Base-by-base conservation (phyloP, 2,113 vertebrate genomes). In the Nymphicus hollandicus region DNA sequence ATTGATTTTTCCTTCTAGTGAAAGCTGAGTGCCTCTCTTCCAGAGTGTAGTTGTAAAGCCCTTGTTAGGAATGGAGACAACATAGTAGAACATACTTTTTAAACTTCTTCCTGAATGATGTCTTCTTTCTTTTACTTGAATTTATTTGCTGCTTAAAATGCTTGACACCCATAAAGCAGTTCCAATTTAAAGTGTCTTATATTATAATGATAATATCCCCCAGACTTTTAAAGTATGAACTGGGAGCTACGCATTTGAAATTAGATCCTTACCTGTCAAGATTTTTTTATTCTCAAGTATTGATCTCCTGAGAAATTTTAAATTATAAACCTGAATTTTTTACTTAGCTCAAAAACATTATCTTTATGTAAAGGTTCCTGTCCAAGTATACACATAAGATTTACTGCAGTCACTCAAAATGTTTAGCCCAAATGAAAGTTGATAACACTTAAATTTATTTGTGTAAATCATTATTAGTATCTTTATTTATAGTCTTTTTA, bases 401-500 rank as follows among this genome's bases (percentile, higher is more conserved):
- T 82, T 82, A 68, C 72, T 80, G 41, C 10, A 63, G 28, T 65
- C n/a, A 53, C 16, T 90, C 61, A 91, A 79, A 93, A 77, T 53
- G 61, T 13, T 74, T 92, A 44, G n/a, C 29, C 15, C 31, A 81
- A 91, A 25, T 87, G 15, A 47, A 86, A 91, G 11, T 52, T 73
- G 55, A 81, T 92, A 80, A 80, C 29, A 44, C 52, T 91, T 64
- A 27, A 7, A 88, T 82, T 41, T 82, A 55, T 69, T 89, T 91
- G 33, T 79, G 35, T 41, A 63, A 91, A 80, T 81, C 24, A 28
- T 77, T 65, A 47, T 50, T 61, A 47, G 46, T 76, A 41, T 68
- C 61, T 91, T 77, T 72, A 79, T 71, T 93, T 76, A 66, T 70
- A 61, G 66, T 66, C 56, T 74, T 93, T 93, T 85, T 92, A 88